phyloP scores from a whole-genome alignment of 2,797 vertebrate species.

The Cuculus canorus region DNA sequence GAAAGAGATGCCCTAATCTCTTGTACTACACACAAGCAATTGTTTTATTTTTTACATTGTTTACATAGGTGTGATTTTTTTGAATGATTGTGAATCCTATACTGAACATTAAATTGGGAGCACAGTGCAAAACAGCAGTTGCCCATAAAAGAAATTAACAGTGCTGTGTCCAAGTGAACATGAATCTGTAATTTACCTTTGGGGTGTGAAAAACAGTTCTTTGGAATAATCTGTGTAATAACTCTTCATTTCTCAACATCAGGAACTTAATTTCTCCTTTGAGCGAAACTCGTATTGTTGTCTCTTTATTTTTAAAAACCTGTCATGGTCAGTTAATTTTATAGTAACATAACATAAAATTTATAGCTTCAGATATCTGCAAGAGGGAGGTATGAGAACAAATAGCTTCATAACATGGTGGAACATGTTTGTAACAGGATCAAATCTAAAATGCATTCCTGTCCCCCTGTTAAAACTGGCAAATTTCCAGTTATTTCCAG shows the following conservation, averaged over 20 bases:
- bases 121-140: background rate
- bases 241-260: background rate
- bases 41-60: background rate
- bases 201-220: background rate
- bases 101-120: background rate
- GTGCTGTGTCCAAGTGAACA: background rate
- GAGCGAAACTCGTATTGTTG: background rate
- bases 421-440: background rate
- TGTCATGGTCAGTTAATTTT: background rate
- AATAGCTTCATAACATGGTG: background rate
- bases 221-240: background rate
- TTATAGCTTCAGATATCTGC: background rate
- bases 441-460: background rate
- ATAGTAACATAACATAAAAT: background rate
- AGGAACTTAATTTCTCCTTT: background rate
- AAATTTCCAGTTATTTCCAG: slow-evolving; percentile 3
- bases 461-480: background rate
- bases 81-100: background rate
- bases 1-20: background rate
- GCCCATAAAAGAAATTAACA: accelerated
- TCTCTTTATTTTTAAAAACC: background rate
- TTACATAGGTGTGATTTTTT: background rate
- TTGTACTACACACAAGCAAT: background rate
- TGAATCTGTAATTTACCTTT: background rate
- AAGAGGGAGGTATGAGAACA: background rate